phyloP scores from a whole-genome alignment of 2,888 invertebrate genomes.

The Dolichomitus sp. region DNA sequence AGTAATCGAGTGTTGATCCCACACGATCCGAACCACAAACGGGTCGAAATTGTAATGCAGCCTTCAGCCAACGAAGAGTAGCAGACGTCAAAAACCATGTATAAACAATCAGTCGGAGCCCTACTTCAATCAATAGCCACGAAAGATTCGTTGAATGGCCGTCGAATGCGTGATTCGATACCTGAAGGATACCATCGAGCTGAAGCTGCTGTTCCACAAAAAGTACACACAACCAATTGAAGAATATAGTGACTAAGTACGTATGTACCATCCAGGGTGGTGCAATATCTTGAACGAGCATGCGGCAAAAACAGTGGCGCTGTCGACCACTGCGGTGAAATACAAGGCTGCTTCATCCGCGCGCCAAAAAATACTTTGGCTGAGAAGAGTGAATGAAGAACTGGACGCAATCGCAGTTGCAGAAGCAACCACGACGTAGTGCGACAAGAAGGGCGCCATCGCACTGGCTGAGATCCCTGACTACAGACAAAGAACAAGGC shows the following conservation, averaged over 20 bases:
- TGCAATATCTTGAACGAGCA: conserved; percentile 73
- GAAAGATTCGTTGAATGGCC: conserved; percentile 59
- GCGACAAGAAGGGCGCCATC: conserved; percentile 2
- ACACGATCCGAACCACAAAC: conserved; percentile 52
- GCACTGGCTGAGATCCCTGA: not conserved
- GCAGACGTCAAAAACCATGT: conserved; percentile 39
- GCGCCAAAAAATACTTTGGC: conserved; percentile 2
- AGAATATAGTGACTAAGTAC: conserved; percentile 78
- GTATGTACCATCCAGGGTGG: conserved; percentile 71
- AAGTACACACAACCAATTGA: not conserved
- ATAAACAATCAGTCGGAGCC: conserved; percentile 52
- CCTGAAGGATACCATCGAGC: conserved; percentile 51
- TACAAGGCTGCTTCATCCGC: conserved; percentile 52
- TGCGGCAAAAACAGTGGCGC: conserved; percentile 72
- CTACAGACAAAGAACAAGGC: conserved; percentile 7
- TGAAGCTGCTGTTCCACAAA: conserved; percentile 25
- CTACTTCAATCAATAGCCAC: conserved; percentile 39
- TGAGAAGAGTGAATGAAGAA: conserved; percentile 4
- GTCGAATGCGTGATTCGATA: conserved; percentile 57
- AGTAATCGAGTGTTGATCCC: conserved; percentile 61
- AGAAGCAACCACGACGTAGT: not conserved
- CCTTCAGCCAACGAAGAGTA: not conserved
- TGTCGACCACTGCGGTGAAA: conserved; percentile 69
- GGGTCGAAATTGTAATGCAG: conserved; percentile 23
- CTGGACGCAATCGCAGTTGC: not conserved